Evolutionary conservation across 2,888 invertebrate species (phyloP).

Genomic region (Sabellastarte sp.): DNA sequence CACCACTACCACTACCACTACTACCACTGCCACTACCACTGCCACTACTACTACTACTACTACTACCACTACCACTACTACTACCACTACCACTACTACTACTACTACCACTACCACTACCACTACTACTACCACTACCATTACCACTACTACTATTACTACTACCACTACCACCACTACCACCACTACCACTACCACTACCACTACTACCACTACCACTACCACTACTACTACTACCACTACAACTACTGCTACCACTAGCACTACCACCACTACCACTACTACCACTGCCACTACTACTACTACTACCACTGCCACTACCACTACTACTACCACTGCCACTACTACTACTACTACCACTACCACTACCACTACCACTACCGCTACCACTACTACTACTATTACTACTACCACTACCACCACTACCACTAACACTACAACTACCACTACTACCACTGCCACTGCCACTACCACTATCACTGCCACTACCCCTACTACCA

Average conservation of each 20-base stretch:
- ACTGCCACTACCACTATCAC: no score
- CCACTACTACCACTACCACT: slow-evolving; percentile 20
- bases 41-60: slow-evolving; percentile 23
- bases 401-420: no score
- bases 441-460: no score
- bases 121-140: slow-evolving; percentile 23
- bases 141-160: slow-evolving; percentile 21
- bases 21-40: slow-evolving; percentile 24
- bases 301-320: slow-evolving; percentile 7
- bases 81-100: slow-evolving; percentile 24
- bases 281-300: slow-evolving; percentile 11
- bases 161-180: slow-evolving; percentile 19
- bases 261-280: slow-evolving; percentile 16
- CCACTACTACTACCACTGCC: no score
- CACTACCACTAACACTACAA: no score
- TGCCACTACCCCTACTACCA: no score
- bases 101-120: slow-evolving; percentile 24
- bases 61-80: slow-evolving; percentile 24
- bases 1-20: slow-evolving; percentile 21
- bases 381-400: slow-evolving; percentile 2
- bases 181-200: slow-evolving; percentile 18
- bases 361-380: slow-evolving; percentile 8
- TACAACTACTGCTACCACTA: slow-evolving; percentile 11
- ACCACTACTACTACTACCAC: slow-evolving; percentile 19
- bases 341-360: slow-evolving; percentile 3